Conservation (phyloP, 92 coral and sea anemone species). For the Galaxea fascicularis region DNA sequence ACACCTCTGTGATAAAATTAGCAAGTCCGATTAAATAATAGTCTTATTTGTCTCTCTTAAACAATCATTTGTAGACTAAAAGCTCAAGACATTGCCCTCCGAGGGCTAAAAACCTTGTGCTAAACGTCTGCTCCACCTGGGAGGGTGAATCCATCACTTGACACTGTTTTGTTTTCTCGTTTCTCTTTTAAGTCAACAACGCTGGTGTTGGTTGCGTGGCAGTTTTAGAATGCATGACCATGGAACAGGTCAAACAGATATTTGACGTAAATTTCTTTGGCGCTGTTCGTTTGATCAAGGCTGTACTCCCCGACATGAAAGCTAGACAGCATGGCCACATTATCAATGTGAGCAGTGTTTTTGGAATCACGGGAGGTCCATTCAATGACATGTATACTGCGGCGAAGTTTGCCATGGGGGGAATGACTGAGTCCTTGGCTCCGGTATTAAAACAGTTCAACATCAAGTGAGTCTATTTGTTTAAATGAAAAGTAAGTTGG, state of each 20-base stretch:
- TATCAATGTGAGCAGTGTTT: slow-evolving; percentile 74
- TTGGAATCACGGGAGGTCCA: slow-evolving; percentile 73
- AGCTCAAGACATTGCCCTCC: no score
- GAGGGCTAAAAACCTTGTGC: no score
- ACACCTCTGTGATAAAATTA: no score
- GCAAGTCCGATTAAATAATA: no score
- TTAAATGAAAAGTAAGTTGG: no score
- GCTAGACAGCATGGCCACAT: slow-evolving; percentile 74
- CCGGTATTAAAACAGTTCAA: slow-evolving; percentile 70
- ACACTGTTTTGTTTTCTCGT: not conserved
- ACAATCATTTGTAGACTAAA: no score
- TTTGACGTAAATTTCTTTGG: slow-evolving; percentile 87
- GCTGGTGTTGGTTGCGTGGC: slow-evolving; percentile 79
- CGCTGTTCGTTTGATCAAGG: slow-evolving; percentile 73
- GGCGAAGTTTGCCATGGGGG: slow-evolving; percentile 87
- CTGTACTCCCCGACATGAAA: slow-evolving; percentile 88
- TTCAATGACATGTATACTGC: slow-evolving; percentile 74
- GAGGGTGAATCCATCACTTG: no score
- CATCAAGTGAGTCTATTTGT: slow-evolving; percentile 60
- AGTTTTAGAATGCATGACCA: slow-evolving; percentile 66
- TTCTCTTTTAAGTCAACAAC: slow-evolving; percentile 72
- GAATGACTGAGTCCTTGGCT: slow-evolving; percentile 80
- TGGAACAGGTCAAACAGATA: slow-evolving; percentile 61
- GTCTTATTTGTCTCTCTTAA: no score
- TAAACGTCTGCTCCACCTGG: no score